Percentiles rank a stretch among this genome's conserved stretches.
Evolutionary conservation across 2,113 vertebrate genomes (phyloP).

Genomic region (Platysteira castanea): DNA sequence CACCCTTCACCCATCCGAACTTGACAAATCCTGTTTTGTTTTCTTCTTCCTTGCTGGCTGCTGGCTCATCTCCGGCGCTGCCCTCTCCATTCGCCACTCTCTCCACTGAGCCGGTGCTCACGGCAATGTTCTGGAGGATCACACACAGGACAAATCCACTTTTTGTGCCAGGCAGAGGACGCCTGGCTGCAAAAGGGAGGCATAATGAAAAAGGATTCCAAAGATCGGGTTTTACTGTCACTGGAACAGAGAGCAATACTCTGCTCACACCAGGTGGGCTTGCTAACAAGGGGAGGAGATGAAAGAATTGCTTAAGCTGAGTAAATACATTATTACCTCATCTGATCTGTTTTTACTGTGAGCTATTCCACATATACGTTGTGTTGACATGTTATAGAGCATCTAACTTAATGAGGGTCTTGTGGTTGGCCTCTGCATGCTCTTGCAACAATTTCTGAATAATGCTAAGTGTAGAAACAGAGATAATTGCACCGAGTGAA

Average conservation of each 20-base stretch:
- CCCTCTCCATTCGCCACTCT: constrained; percentile 78
- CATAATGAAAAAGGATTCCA: not conserved
- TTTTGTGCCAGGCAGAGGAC: not conserved
- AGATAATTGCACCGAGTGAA: not conserved
- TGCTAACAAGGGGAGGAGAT: not conserved
- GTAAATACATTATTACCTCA: not conserved
- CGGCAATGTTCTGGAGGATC: constrained; percentile 75
- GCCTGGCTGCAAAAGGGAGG: not conserved
- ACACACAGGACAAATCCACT: not conserved
- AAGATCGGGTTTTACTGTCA: not conserved
- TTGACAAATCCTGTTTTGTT: constrained; percentile 76
- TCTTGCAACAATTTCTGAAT: not conserved
- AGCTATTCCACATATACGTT: not conserved
- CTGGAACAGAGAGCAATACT: not conserved
- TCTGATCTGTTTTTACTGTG: not conserved
- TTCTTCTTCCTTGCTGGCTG: constrained; percentile 69
- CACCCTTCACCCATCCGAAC: constrained; percentile 98
- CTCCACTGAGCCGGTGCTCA: constrained; percentile 69
- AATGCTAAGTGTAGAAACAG: not conserved
- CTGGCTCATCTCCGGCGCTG: constrained; percentile 77
- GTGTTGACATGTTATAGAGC: not conserved
- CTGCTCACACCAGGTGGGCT: not conserved
- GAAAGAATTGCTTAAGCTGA: not conserved
- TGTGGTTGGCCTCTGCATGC: not conserved
- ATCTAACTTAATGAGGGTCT: not conserved